Percentiles rank a stretch among this genome's conserved stretches.
Evolutionary conservation across 2,888 invertebrate genomes (phyloP).

Genomic region (Coleophora deauratella): DNA sequence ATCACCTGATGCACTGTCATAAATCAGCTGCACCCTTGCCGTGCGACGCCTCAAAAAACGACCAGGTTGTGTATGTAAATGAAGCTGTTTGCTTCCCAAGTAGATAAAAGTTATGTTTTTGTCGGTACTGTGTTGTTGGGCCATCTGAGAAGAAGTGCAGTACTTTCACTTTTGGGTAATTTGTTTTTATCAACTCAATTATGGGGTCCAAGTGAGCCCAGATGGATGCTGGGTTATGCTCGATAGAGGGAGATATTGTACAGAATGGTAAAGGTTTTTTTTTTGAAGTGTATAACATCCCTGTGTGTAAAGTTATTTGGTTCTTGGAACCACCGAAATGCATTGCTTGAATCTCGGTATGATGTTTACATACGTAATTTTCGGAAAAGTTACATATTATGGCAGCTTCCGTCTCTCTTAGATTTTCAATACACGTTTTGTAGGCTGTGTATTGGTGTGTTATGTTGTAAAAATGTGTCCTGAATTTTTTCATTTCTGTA

Average conservation of each 20-base stretch:
- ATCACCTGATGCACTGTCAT: too few species aligned
- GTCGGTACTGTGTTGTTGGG: constrained; percentile 11
- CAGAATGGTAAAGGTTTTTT: constrained; percentile 3
- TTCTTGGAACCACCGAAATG: constrained; percentile 7
- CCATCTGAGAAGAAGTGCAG: constrained; percentile 12
- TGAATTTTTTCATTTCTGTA: constrained; percentile 4
- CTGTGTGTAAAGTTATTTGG: constrained; percentile 6
- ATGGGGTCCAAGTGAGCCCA: constrained; percentile 10
- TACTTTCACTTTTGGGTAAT: constrained; percentile 4
- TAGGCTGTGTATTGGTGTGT: constrained; percentile 4
- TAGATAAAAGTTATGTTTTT: constrained; percentile 11
- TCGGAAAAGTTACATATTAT: constrained; percentile 5
- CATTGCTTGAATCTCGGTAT: constrained; percentile 6
- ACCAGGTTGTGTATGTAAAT: background rate
- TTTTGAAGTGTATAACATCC: background rate
- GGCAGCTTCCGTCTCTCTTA: background rate
- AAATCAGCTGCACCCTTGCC: constrained; percentile 11
- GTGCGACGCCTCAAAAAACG: constrained; percentile 10
- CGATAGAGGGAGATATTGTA: constrained; percentile 6
- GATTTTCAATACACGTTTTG: constrained; percentile 1
- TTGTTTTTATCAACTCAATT: constrained; percentile 1
- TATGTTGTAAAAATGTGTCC: constrained; percentile 7
- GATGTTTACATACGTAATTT: constrained; percentile 5
- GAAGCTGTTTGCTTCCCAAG: background rate
- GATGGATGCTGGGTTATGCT: constrained; percentile 8